These are phyloP conservation scores for Mercenaria mercenaria DNA, from an alignment of 1,140 invertebrate species.

Conservation along the genomic window DNA sequence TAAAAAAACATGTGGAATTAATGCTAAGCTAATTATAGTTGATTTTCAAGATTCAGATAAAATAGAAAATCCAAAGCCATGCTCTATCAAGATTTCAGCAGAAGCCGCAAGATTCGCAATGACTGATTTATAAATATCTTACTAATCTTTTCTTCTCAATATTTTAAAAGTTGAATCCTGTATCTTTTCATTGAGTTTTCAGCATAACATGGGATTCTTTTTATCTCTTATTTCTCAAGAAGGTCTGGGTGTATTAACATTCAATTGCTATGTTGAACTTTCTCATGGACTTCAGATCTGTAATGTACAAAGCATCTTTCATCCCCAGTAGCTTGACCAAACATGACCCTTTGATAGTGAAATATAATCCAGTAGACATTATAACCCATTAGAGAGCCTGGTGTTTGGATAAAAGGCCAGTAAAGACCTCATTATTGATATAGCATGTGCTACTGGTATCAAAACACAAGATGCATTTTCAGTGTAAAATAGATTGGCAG, in stretches of 20 bases:
- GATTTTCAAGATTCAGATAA: too few relatives aligned
- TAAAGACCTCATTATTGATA: slow-evolving; percentile 12
- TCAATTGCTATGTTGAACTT: neutral
- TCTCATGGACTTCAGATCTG: neutral
- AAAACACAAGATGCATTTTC: slow-evolving; percentile 11
- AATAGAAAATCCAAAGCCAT: too few relatives aligned
- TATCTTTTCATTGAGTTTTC: too few relatives aligned
- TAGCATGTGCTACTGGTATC: slow-evolving; percentile 25
- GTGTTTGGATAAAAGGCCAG: neutral
- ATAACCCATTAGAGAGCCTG: slow-evolving; percentile 42
- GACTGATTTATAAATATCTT: too few relatives aligned
- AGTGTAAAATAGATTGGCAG: neutral
- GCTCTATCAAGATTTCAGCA: too few relatives aligned
- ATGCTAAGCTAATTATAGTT: too few relatives aligned
- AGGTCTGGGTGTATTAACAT: neutral
- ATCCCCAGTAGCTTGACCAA: slow-evolving; percentile 44
- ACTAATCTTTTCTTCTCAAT: too few relatives aligned
- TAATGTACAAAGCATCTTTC: slow-evolving; percentile 11
- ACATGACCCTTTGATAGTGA: slow-evolving; percentile 43
- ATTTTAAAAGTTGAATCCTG: too few relatives aligned
- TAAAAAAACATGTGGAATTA: too few relatives aligned
- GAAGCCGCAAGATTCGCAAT: too few relatives aligned
- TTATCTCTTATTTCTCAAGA: neutral
- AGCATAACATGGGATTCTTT: neutral
- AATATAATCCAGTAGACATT: slow-evolving; percentile 40